Percentiles rank a stretch among this genome's conserved stretches.
phyloP scores from a whole-genome alignment of 2,113 vertebrate species.

The Brachirus orientalis region DNA sequence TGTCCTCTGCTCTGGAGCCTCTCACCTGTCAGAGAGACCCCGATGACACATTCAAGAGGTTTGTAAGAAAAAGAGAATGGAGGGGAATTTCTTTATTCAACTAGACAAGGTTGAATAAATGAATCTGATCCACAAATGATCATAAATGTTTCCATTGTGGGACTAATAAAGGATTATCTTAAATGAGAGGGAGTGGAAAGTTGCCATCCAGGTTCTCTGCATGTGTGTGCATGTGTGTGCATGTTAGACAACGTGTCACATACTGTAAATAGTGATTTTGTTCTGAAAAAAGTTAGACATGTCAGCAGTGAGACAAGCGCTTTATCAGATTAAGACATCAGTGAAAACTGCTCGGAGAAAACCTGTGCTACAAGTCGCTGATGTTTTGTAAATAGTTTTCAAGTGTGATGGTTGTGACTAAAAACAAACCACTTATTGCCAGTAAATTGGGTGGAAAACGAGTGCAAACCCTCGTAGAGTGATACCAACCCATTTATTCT shows the following conservation, averaged over 20 bases:
- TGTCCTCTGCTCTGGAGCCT: slow-evolving; percentile 69
- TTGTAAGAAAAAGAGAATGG: slow-evolving; percentile 21
- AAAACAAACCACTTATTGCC: background rate
- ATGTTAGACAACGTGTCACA: background rate
- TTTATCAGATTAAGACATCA: slow-evolving; percentile 17
- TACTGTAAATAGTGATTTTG: slow-evolving; percentile 3
- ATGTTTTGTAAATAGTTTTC: slow-evolving; percentile 16
- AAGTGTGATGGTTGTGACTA: background rate
- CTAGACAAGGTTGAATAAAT: too few relatives aligned
- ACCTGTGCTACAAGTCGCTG: slow-evolving; percentile 15
- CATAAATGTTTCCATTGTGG: too few relatives aligned
- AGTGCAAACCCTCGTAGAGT: background rate
- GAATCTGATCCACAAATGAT: too few relatives aligned
- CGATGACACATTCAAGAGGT: slow-evolving; percentile 85
- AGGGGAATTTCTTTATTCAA: background rate
- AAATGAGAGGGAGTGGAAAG: slow-evolving; percentile 14
- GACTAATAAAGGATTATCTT: too few relatives aligned
- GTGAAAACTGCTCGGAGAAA: background rate
- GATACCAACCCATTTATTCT: background rate
- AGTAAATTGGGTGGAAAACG: background rate
- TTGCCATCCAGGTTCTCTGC: slow-evolving; percentile 14
- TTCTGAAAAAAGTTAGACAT: background rate
- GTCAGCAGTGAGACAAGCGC: background rate
- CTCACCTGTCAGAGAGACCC: slow-evolving; percentile 76
- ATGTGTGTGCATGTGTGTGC: slow-evolving; percentile 43